Conservation (phyloP, 37 sponge, comb jelly and placozoan genomes). For the Beroe ovata region DNA sequence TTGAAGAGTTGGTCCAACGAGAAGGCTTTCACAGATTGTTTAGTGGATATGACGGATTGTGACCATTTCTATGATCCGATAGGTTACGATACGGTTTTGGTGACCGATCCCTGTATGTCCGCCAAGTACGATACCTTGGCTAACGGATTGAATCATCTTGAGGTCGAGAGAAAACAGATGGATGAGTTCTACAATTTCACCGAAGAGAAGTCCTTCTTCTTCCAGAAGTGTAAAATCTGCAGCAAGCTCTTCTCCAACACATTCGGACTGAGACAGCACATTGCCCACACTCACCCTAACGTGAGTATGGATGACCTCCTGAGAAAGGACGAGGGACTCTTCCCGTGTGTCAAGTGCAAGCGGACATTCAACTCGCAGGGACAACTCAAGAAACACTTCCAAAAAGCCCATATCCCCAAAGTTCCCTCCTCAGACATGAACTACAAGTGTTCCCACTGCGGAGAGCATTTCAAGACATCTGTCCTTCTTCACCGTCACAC, state of each 20-base stretch:
- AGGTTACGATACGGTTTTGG: conserved; percentile 47
- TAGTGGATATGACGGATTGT: conserved; percentile 51
- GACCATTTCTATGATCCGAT: conserved; percentile 50
- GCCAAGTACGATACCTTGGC: conserved; percentile 24
- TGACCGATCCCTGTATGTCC: conserved; percentile 52
- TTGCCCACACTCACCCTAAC: conserved; percentile 44
- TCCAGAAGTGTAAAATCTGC: conserved; percentile 62
- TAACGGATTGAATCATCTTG: conserved; percentile 16
- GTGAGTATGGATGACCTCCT: conserved; percentile 30
- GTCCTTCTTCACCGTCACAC: conserved; percentile 67
- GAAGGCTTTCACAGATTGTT: conserved; percentile 61
- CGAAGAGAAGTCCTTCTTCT: conserved; percentile 55
- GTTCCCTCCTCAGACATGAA: conserved; percentile 4
- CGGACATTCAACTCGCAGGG: conserved; percentile 50
- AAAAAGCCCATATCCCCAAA: conserved; percentile 27
- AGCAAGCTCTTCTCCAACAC: conserved; percentile 49
- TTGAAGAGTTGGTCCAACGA: conserved; percentile 48
- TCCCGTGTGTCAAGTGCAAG: conserved; percentile 41
- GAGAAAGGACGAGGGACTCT: conserved; percentile 59
- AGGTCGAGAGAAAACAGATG: conserved; percentile 43
- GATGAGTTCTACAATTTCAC: conserved; percentile 67
- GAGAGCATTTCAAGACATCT: conserved; percentile 53
- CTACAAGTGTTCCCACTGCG: conserved; percentile 65
- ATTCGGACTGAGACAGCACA: conserved; percentile 43
- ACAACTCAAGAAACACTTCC: conserved; percentile 57